Conservation (phyloP, 1,140 invertebrate genomes). For the Drosophila athabasca region DNA sequence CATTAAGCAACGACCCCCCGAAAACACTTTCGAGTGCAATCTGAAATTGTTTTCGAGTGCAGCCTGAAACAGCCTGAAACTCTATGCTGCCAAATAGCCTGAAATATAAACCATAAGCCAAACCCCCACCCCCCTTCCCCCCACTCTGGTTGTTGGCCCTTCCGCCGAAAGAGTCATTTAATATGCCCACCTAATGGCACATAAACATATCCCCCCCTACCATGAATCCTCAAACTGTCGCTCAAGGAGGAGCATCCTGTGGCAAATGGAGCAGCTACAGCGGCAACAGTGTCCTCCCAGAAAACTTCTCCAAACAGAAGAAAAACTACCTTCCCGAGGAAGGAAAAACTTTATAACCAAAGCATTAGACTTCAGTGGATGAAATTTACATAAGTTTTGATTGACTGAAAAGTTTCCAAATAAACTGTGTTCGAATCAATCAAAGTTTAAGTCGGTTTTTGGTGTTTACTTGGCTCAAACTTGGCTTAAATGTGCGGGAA, state of each 20-base stretch:
- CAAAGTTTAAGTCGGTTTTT: background rate
- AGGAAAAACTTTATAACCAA: constrained; percentile 13
- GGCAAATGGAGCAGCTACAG: too few relatives aligned
- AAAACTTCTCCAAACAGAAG: background rate
- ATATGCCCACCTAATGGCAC: constrained; percentile 26
- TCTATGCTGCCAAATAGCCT: constrained; percentile 29
- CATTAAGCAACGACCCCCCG: constrained; percentile 7
- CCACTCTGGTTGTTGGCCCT: background rate
- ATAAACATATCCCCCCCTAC: constrained; percentile 25
- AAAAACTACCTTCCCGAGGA: too few relatives aligned
- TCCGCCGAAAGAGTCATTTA: constrained; percentile 11
- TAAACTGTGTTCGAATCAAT: background rate
- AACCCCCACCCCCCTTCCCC: background rate
- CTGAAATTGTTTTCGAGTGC: constrained; percentile 58
- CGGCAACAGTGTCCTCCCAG: too few relatives aligned
- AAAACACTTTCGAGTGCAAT: constrained; percentile 42
- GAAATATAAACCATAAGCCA: constrained; percentile 18
- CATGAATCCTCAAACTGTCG: constrained; percentile 6
- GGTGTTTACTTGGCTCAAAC: too few relatives aligned
- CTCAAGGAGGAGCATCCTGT: too few relatives aligned
- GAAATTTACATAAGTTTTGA: background rate
- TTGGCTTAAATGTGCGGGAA: too few relatives aligned
- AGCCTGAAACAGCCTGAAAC: constrained; percentile 28
- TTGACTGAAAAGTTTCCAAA: constrained; percentile 1
- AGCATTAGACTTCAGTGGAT: constrained; percentile 18